These are phyloP conservation scores for Gymnocypris eckloni DNA, from an alignment of 2,797 vertebrate species.

Conservation along the genomic window DNA sequence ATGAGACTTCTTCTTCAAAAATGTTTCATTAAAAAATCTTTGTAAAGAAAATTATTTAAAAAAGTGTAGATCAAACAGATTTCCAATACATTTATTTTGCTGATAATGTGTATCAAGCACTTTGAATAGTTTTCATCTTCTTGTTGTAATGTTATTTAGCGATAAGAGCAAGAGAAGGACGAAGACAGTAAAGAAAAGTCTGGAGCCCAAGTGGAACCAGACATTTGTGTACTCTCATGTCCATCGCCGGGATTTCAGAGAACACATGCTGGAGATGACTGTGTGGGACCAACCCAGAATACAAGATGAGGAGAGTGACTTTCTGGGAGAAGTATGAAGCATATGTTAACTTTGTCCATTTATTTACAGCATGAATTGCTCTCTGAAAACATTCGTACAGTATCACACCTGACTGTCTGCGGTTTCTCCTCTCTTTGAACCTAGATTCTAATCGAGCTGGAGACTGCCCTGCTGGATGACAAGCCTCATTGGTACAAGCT, in stretches of 20 bases:
- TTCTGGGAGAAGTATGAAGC: slow-evolving; percentile 84
- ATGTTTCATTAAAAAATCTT: background rate
- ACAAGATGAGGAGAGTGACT: slow-evolving; percentile 90
- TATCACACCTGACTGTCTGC: slow-evolving; percentile 16
- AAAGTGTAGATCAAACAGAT: background rate
- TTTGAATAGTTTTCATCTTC: background rate
- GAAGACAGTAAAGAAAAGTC: slow-evolving; percentile 90
- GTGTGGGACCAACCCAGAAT: slow-evolving; percentile 90
- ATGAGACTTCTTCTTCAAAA: background rate
- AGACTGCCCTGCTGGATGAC: slow-evolving; percentile 97
- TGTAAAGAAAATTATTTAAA: background rate
- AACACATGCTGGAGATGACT: slow-evolving; percentile 91
- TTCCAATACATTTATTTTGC: background rate
- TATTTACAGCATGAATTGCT: background rate
- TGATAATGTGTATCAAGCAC: background rate
- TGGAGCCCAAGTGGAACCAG: slow-evolving; percentile 91
- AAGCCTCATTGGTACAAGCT: slow-evolving; percentile 99
- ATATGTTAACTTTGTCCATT: background rate
- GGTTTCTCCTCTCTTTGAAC: slow-evolving; percentile 27
- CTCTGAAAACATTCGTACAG: background rate
- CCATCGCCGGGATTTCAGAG: slow-evolving; percentile 89
- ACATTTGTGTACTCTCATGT: slow-evolving; percentile 91
- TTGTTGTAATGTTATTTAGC: slow-evolving; percentile 62
- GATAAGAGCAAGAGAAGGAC: slow-evolving; percentile 92
- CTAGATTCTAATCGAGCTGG: slow-evolving; percentile 97